These are phyloP conservation scores for Trachemys scripta DNA, from an alignment of 2,113 vertebrate genomes.

Conservation along the genomic window DNA sequence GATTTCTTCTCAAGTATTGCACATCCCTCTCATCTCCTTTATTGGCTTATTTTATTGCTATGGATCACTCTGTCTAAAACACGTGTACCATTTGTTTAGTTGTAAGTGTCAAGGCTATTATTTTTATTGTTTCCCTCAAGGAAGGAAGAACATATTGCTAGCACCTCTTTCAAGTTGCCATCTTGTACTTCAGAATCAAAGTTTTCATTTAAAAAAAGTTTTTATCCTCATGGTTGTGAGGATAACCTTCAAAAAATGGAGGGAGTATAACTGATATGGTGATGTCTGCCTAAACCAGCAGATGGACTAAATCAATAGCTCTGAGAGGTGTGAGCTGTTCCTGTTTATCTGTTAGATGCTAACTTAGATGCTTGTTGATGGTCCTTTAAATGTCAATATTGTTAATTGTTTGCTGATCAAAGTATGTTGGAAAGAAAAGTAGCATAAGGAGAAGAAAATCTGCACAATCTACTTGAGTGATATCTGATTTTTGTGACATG, in stretches of 20 bases:
- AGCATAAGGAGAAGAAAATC: background rate
- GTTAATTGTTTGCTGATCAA: background rate
- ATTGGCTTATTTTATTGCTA: slow-evolving; percentile 24
- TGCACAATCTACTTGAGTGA: background rate
- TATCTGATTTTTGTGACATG: background rate
- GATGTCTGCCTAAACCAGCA: background rate
- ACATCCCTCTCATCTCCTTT: background rate
- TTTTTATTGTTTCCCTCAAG: slow-evolving; percentile 6
- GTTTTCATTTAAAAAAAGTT: background rate
- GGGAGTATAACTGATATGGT: background rate
- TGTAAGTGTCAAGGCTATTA: slow-evolving; percentile 11
- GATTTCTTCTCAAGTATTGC: slow-evolving; percentile 12
- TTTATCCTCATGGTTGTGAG: background rate
- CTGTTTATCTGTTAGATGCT: background rate
- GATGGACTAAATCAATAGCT: background rate
- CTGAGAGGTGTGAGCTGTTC: background rate
- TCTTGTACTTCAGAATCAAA: background rate
- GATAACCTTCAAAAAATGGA: background rate
- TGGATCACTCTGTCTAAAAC: background rate
- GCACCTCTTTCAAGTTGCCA: background rate
- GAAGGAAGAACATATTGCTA: background rate
- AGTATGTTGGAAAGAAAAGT: background rate
- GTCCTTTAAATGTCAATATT: background rate
- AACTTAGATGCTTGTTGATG: background rate
- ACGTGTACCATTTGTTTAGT: background rate